Conservation (phyloP, 2,888 invertebrate species). For the Pyrgus malvae region DNA sequence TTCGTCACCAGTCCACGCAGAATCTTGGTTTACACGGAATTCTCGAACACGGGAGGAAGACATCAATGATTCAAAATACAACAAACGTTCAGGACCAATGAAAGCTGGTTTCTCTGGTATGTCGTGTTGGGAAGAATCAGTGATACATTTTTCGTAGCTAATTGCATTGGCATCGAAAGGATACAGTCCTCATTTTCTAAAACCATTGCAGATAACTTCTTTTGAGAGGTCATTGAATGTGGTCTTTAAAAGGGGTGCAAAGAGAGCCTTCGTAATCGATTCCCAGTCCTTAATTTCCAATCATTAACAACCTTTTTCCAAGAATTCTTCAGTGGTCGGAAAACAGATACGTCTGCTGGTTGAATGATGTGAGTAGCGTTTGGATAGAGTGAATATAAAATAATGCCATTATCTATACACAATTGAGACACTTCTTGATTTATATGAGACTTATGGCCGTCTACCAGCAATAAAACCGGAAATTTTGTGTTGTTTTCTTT, state of each 20-base stretch:
- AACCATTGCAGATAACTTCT: constrained; percentile 24
- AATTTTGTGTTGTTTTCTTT: constrained; percentile 17
- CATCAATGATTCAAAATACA: no score
- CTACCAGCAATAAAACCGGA: constrained; percentile 27
- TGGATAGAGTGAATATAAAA: constrained; percentile 25
- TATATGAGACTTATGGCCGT: constrained; percentile 25
- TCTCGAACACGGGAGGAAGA: no score
- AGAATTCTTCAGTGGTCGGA: constrained; percentile 25
- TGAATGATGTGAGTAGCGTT: constrained; percentile 28
- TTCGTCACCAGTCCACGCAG: no score
- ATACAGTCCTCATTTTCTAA: constrained; percentile 23
- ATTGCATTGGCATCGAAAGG: constrained; percentile 14
- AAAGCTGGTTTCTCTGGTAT: no score
- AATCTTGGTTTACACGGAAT: no score
- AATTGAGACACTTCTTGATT: constrained; percentile 24
- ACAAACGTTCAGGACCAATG: no score
- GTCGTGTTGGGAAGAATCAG: constrained; percentile 25
- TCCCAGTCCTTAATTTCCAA: constrained; percentile 18
- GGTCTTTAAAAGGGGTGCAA: constrained; percentile 24
- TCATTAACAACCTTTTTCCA: constrained; percentile 24
- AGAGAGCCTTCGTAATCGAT: constrained; percentile 21
- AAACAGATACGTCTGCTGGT: constrained; percentile 29
- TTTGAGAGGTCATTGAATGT: constrained; percentile 8
- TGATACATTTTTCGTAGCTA: constrained; percentile 16
- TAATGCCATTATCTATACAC: constrained; percentile 26